These are phyloP conservation scores for Halcyon malimbica DNA, from an alignment of 2,113 vertebrate genomes.

Conservation along the genomic window DNA sequence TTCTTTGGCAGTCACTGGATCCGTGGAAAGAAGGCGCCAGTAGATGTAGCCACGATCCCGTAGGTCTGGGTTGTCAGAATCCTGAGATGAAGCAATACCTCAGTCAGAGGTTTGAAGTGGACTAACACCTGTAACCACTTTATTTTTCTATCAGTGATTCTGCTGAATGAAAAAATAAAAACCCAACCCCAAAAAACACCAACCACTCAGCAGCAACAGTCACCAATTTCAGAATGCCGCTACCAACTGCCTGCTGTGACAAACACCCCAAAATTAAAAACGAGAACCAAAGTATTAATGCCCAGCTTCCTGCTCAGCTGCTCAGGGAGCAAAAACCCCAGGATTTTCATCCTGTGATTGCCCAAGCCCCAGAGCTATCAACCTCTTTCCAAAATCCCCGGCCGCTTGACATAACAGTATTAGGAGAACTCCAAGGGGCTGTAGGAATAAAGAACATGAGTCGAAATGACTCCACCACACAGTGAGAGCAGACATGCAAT, in stretches of 20 bases:
- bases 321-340: background rate
- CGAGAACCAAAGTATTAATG: accelerated
- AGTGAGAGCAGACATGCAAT: background rate
- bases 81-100: slow-evolving; percentile 72
- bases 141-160: background rate
- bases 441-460: background rate
- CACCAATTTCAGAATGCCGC: background rate
- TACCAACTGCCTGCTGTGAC: background rate
- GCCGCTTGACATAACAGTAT: background rate
- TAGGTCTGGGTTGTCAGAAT: slow-evolving; percentile 98
- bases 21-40: slow-evolving; percentile 97
- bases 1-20: slow-evolving; percentile 97
- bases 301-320: background rate
- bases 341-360: background rate
- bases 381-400: background rate
- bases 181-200: too few relatives aligned
- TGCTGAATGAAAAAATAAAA: background rate
- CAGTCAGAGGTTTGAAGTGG: background rate
- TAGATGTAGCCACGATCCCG: slow-evolving; percentile 99
- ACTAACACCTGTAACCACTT: background rate
- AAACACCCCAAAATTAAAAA: background rate
- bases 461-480: background rate
- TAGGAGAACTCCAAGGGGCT: background rate
- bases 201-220: background rate
- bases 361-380: background rate